Evolutionary conservation across 92 coral and sea anemone species (phyloP).

Genomic region (Porites cylindrica): DNA sequence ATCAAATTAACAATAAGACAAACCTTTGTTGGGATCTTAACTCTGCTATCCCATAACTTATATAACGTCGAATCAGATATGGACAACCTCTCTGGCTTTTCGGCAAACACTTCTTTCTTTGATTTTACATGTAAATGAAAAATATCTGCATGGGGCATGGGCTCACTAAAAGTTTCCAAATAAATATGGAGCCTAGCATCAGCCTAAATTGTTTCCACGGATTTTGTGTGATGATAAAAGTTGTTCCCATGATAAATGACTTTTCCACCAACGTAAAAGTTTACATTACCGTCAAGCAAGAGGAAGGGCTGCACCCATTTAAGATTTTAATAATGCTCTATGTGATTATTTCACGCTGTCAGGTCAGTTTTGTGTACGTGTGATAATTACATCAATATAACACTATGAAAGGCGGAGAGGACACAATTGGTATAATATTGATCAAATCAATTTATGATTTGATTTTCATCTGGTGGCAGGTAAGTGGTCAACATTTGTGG

Average conservation of each 20-base stretch:
- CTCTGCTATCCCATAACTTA: neutral
- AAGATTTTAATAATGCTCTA: too few species aligned
- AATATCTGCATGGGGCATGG: slow-evolving; percentile 32
- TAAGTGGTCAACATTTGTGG: too few species aligned
- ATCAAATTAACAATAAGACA: neutral
- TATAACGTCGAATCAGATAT: neutral
- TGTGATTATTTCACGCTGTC: too few species aligned
- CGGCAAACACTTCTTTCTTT: slow-evolving; percentile 22
- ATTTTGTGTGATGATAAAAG: neutral
- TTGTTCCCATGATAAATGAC: slow-evolving; percentile 15
- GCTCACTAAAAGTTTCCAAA: neutral
- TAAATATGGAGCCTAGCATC: neutral
- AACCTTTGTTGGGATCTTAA: neutral
- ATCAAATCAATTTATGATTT: too few species aligned
- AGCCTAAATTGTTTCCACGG: neutral
- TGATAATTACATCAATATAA: too few species aligned
- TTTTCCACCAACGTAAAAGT: slow-evolving; percentile 28
- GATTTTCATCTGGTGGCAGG: too few species aligned
- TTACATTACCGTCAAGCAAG: too few species aligned
- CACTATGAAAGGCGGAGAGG: too few species aligned
- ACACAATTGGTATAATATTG: too few species aligned
- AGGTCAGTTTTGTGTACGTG: too few species aligned
- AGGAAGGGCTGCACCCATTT: too few species aligned
- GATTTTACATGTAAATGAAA: slow-evolving; percentile 17
- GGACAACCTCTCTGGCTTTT: neutral